These are phyloP conservation scores for Alcedo quadribrachys DNA, from an alignment of 2,797 vertebrate genomes.

Conservation along the genomic window DNA sequence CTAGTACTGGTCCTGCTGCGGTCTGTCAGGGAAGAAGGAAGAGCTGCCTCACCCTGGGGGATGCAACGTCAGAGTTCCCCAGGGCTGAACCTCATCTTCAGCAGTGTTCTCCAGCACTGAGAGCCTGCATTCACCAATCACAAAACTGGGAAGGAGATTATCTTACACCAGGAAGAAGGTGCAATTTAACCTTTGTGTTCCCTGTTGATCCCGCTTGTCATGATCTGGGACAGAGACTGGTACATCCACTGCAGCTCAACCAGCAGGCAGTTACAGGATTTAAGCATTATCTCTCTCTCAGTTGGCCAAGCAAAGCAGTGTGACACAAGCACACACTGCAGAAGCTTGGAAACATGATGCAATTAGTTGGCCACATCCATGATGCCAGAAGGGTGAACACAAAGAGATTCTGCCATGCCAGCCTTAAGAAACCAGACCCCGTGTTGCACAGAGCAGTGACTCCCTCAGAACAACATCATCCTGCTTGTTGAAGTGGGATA, in stretches of 20 bases:
- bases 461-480: background rate
- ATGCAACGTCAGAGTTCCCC: background rate
- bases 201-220: background rate
- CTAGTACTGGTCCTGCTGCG: background rate
- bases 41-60: background rate
- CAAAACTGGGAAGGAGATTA: background rate
- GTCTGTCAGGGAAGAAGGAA: background rate
- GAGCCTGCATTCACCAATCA: background rate
- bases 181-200: background rate
- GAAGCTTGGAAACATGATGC: background rate
- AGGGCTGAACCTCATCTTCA: background rate
- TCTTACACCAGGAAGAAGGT: background rate
- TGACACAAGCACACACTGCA: background rate
- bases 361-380: background rate
- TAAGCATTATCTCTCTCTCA: background rate
- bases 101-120: background rate
- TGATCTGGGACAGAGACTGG: background rate
- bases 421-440: background rate
- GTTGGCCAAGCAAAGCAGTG: background rate
- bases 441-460: rapidly evolving
- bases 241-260: background rate
- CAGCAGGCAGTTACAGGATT: background rate
- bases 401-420: background rate
- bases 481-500: background rate
- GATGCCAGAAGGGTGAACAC: background rate